phyloP scores from a whole-genome alignment of 2,797 vertebrate species.

The Etheostoma nigrum region DNA sequence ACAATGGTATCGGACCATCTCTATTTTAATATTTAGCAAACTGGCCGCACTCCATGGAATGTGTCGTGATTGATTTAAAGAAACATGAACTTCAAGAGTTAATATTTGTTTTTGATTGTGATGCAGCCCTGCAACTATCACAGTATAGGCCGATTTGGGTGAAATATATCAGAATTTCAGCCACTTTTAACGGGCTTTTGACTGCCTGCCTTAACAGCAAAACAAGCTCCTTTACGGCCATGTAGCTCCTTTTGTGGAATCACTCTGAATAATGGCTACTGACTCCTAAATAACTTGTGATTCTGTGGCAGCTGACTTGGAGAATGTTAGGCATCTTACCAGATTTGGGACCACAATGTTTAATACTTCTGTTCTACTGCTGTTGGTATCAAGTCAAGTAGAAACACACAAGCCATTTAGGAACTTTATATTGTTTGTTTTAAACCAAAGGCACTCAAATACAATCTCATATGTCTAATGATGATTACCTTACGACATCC shows the following conservation, averaged over 20 bases:
- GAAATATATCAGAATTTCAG: neutral
- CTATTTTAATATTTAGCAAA: neutral
- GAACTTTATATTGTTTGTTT: neutral
- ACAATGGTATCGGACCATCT: too few species aligned
- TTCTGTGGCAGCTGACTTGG: constrained; percentile 62
- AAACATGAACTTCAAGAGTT: neutral
- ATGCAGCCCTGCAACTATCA: neutral
- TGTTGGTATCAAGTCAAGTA: neutral
- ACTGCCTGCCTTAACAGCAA: neutral
- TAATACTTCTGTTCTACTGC: neutral
- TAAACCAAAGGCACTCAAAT: neutral
- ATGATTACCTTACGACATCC: neutral
- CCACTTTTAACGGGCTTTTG: neutral
- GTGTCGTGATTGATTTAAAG: neutral
- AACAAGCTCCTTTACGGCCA: constrained; percentile 13
- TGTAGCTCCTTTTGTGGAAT: neutral
- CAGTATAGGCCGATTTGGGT: neutral
- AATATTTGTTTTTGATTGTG: neutral
- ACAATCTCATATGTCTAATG: neutral
- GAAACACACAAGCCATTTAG: neutral
- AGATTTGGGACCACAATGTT: neutral
- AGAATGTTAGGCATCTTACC: constrained; percentile 42
- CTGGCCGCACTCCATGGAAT: too few species aligned
- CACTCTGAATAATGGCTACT: constrained; percentile 43
- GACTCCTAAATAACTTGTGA: constrained; percentile 56